Percentiles rank a stretch among this genome's conserved stretches.
Evolutionary conservation across 2,888 invertebrate genomes (phyloP).

Genomic region (Dicroscelio sp.): DNA sequence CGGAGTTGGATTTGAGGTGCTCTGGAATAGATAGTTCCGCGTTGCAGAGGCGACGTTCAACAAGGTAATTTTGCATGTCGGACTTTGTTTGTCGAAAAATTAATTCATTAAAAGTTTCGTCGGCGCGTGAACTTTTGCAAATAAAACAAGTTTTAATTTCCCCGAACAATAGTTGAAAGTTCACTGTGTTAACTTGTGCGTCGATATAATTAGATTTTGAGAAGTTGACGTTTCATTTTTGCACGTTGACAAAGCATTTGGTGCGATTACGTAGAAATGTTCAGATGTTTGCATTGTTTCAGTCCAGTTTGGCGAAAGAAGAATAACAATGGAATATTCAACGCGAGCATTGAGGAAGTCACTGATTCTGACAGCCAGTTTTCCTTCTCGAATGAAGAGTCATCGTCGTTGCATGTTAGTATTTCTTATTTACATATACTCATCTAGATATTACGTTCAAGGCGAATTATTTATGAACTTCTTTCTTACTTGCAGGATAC

Average conservation of each 20-base stretch:
- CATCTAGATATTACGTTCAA: no score
- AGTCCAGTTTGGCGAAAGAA: conserved; percentile 91
- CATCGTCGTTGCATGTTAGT: conserved; percentile 90
- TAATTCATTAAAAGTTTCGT: no score
- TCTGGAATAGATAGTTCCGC: conserved; percentile 89
- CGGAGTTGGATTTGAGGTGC: conserved; percentile 90
- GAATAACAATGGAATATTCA: conserved; percentile 90
- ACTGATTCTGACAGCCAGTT: conserved; percentile 91
- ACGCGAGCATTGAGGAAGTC: conserved; percentile 89
- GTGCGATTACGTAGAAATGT: conserved; percentile 64
- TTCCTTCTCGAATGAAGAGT: conserved; percentile 91
- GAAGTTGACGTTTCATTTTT: no score
- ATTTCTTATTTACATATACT: no score
- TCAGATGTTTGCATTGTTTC: conserved; percentile 86
- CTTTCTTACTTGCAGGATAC: conserved; percentile 90
- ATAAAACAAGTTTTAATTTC: no score
- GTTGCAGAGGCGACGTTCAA: conserved; percentile 88
- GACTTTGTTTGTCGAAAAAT: no score
- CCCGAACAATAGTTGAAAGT: no score
- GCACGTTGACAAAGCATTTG: neutral
- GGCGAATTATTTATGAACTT: no score
- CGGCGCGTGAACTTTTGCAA: no score
- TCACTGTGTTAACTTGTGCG: no score
- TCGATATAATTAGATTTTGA: no score
- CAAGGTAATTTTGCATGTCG: conserved; percentile 87